Percentiles rank a stretch among this genome's conserved stretches.
phyloP scores from a whole-genome alignment of 2,797 vertebrate species.

The Scarus forsteni region DNA sequence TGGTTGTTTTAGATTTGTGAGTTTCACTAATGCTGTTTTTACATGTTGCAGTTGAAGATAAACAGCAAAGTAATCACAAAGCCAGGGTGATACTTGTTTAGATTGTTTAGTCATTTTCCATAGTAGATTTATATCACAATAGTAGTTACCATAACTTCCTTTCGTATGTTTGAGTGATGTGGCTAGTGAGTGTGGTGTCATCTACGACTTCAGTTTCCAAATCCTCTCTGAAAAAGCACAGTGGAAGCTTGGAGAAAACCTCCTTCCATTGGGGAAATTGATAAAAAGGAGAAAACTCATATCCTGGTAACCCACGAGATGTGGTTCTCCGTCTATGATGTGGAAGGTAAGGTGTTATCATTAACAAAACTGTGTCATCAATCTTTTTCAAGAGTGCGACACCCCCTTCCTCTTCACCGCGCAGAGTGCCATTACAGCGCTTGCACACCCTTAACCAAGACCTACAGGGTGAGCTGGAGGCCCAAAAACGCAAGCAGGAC shows the following conservation, averaged over 20 bases:
- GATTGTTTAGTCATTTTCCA: not conserved
- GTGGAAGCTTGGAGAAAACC: slow-evolving; percentile 74
- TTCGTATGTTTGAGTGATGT: slow-evolving; percentile 14
- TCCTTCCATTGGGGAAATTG: slow-evolving; percentile 28
- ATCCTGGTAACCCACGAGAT: slow-evolving; percentile 88
- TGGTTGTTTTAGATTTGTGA: slow-evolving; percentile 80
- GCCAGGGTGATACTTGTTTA: slow-evolving; percentile 6
- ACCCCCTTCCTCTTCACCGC: slow-evolving; percentile 86
- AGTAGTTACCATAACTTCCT: slow-evolving; percentile 7
- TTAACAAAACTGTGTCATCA: slow-evolving; percentile 93
- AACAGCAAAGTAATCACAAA: not conserved
- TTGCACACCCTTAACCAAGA: slow-evolving; percentile 94
- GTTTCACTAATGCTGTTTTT: slow-evolving; percentile 65
- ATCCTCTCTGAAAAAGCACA: slow-evolving; percentile 84
- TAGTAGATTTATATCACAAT: slow-evolving; percentile 9
- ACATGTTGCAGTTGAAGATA: slow-evolving; percentile 52
- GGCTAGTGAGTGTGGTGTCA: not conserved
- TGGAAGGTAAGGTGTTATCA: slow-evolving; percentile 82
- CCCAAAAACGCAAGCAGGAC: slow-evolving; percentile 92
- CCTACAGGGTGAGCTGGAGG: slow-evolving; percentile 91
- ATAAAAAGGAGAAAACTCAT: slow-evolving; percentile 30
- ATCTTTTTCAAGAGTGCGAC: slow-evolving; percentile 97
- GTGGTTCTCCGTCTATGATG: slow-evolving; percentile 90
- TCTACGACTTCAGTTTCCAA: slow-evolving; percentile 35
- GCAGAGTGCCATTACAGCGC: slow-evolving; percentile 90